Percentiles rank a stretch among this genome's conserved stretches.
Evolutionary conservation across 2,888 invertebrate genomes (phyloP).

Genomic region (Ptychoptera contaminata): DNA sequence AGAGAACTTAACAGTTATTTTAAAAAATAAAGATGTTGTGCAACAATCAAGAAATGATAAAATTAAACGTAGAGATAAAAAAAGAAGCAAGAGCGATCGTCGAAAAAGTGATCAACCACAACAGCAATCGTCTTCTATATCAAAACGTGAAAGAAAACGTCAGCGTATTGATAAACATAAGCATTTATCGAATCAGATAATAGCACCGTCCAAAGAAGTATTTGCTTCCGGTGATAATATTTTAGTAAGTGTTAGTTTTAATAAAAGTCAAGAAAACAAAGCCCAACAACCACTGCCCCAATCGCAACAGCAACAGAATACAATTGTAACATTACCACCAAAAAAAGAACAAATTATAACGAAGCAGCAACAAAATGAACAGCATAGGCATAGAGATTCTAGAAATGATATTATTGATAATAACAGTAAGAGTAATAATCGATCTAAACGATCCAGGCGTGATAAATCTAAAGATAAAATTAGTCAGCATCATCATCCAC

Average conservation of each 20-base stretch:
- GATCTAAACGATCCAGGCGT: slow-evolving; percentile 14
- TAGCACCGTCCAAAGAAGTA: slow-evolving; percentile 72
- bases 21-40: slow-evolving; percentile 39
- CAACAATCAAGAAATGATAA: slow-evolving; percentile 25
- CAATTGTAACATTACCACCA: slow-evolving; percentile 26
- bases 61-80: slow-evolving; percentile 22
- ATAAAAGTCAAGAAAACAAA: slow-evolving; percentile 36
- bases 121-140: slow-evolving; percentile 25
- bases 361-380: slow-evolving; percentile 13
- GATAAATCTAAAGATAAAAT: slow-evolving; percentile 9
- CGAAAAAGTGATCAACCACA: slow-evolving; percentile 19
- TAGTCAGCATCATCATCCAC: neutral
- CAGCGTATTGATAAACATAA: slow-evolving; percentile 20
- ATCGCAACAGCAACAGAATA: slow-evolving; percentile 22
- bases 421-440: slow-evolving; percentile 11
- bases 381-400: neutral
- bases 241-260: slow-evolving; percentile 81
- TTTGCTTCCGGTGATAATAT: slow-evolving; percentile 89
- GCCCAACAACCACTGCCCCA: slow-evolving; percentile 19
- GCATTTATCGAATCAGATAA: slow-evolving; percentile 17
- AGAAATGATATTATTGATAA: neutral
- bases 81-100: slow-evolving; percentile 18
- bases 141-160: slow-evolving; percentile 27
- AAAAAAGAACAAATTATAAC: slow-evolving; percentile 24
- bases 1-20: slow-evolving; percentile 40